Base-by-base conservation (phyloP, 92 coral and sea anemone genomes). In the Scolanthus callimorphus region DNA sequence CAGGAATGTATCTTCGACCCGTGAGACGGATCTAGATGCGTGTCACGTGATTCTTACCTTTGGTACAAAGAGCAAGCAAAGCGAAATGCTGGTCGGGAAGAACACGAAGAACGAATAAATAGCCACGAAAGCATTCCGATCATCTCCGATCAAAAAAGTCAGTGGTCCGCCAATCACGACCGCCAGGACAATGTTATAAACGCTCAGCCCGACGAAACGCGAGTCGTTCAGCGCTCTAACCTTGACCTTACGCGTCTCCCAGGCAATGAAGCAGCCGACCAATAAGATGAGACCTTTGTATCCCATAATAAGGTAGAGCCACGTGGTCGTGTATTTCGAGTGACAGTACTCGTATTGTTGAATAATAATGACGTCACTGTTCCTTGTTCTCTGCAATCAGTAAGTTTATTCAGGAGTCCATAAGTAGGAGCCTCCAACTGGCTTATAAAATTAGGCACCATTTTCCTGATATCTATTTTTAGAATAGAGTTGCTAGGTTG, bases 111-210 rank as follows among this genome's bases (percentile, higher is more conserved):
- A 47, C 2, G 75, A 80, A 17, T 47, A 27, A 21, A 73, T 45
- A 17, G 76, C 80, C n/a, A 76, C 86, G 37, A 51, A 52, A 12
- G 77, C 76, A 50, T 85, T 65, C 19, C 53, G 27, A 29, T 74
- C 51, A 28, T 58, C 92, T 1, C 60, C 48, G 10, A 74, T 69
- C 54, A 74, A 49, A 25, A 80, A 80, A 22, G 79, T 45, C 79
- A 85, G 80, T 53, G 92, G 92, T 65, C 81, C 62, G 23, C 92
- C 87, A 13, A 75, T 69, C 39, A 74, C 31, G 4, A 56, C 92
- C 30, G 63, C 73, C 19, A 55, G 28, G 22, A 57, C 66, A 41
- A 70, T 48, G 57, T 24, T 71, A 24, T 57, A 80, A 27, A 85
- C 65, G 43, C 84, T 55, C 55, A 63, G 43, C 29, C 80, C 69